phyloP scores from a whole-genome alignment of 1,140 invertebrate genomes.

The Acromyrmex heyeri region DNA sequence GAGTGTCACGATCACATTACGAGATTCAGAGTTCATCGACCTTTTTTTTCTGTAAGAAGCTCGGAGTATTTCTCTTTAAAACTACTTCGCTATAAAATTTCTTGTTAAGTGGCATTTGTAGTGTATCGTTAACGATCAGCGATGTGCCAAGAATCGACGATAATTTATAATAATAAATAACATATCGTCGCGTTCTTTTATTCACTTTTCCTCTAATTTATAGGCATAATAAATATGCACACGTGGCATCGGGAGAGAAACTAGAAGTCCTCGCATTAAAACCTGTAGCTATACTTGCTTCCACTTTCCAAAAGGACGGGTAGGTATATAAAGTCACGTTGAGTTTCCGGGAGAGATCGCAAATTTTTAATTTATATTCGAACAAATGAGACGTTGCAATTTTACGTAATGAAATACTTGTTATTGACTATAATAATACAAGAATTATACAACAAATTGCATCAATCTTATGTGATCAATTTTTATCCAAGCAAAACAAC shows the following conservation, averaged over 20 bases:
- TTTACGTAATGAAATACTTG: background rate
- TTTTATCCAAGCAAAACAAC: no score
- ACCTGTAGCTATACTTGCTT: constrained; percentile 1
- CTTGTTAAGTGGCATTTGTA: background rate
- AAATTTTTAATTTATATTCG: background rate
- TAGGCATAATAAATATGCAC: constrained; percentile 24
- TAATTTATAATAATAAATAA: constrained; percentile 39
- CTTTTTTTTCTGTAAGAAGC: background rate
- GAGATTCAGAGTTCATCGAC: background rate
- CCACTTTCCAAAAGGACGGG: constrained; percentile 22
- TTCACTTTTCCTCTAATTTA: constrained; percentile 26
- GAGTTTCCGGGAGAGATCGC: constrained; percentile 26
- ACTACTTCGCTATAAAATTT: background rate
- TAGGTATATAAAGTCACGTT: background rate
- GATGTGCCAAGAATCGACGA: background rate
- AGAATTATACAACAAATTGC: background rate
- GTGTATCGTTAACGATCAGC: background rate
- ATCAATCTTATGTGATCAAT: background rate
- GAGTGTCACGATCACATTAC: background rate
- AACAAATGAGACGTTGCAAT: background rate
- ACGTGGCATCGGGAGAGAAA: constrained; percentile 18
- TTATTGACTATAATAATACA: background rate
- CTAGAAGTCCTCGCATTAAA: constrained; percentile 31
- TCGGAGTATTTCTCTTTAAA: background rate
- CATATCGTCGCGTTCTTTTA: constrained; percentile 3